Base-by-base conservation (phyloP, 2,888 invertebrate genomes). In the Thyatira batis region DNA sequence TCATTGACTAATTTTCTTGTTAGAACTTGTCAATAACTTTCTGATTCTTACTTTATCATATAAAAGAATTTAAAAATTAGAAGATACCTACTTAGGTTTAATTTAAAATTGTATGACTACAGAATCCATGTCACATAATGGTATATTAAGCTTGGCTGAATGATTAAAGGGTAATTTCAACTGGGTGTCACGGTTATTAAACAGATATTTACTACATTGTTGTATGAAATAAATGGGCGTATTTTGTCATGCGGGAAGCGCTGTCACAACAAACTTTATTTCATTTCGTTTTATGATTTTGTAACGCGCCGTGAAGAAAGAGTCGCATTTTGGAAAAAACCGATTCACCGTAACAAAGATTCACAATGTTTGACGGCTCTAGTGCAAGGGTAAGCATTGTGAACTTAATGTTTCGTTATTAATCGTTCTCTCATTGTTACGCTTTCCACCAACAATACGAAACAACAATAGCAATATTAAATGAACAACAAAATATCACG, bases 241-340 rank as follows among this genome's bases (percentile, higher is more conserved):
- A 79, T 88, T 88, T 84, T 86, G 89, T 88, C 83, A 89, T 85
- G 87, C 85, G 85, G 87, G 84, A 82, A 82, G 80, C 82, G 74
- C 83, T 89, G 91, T 89, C 91, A 91, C 86, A 91, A 91, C 89
- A 91, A 85, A 87, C 87, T 85, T 88, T 88, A 87, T 85, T 85
- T 87, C 80, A 86, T 86, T 88, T 84, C 80, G 84, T 81, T 89
- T 89, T 88, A 89, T 82, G 88, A 83, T 83, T 80, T 77, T 71
- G 80, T 90, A 90, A 91, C 76, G 78, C 72, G 65, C 83, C 91
- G 83, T 91, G 89, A 90, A 86, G 85, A 73, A 73, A 80, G 65
- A 59, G 71, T 74, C 71, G 76, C 84, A 73, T 84, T 89, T 86
- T 78, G 79, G 81, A 78, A 85, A 83, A 48, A 81, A 80, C 64